These are phyloP conservation scores for Oryctes rhinoceros DNA, from an alignment of 1,140 invertebrate species.

Conservation along the genomic window DNA sequence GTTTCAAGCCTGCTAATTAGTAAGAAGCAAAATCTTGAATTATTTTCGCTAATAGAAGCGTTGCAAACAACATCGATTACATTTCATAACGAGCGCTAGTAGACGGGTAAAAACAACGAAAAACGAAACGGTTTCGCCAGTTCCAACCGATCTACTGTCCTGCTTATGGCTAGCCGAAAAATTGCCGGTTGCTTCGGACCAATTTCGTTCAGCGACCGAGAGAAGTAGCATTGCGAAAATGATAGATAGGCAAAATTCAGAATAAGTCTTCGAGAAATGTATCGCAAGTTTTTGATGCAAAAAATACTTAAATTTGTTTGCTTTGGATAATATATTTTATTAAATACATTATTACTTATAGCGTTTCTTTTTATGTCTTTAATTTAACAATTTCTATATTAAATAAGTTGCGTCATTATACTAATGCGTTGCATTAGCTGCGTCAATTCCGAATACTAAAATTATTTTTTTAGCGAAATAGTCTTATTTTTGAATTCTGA, in stretches of 20 bases:
- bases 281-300: background rate
- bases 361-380: no score
- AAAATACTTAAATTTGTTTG: background rate
- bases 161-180: constrained; percentile 3
- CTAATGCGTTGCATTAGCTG: no score
- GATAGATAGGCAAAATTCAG: background rate
- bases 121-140: background rate
- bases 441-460: no score
- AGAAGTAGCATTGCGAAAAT: background rate
- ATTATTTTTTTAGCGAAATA: no score
- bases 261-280: background rate
- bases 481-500: no score
- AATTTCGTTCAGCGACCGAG: background rate
- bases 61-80: no score
- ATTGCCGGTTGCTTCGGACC: background rate
- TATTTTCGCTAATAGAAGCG: no score
- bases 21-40: no score
- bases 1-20: no score
- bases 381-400: no score
- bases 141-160: background rate
- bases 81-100: background rate
- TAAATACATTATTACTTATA: no score
- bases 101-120: background rate
- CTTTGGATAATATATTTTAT: background rate
- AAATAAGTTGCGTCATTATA: no score